Base-by-base conservation (phyloP, 2,797 vertebrate genomes). In the Trachops cirrhosus region DNA sequence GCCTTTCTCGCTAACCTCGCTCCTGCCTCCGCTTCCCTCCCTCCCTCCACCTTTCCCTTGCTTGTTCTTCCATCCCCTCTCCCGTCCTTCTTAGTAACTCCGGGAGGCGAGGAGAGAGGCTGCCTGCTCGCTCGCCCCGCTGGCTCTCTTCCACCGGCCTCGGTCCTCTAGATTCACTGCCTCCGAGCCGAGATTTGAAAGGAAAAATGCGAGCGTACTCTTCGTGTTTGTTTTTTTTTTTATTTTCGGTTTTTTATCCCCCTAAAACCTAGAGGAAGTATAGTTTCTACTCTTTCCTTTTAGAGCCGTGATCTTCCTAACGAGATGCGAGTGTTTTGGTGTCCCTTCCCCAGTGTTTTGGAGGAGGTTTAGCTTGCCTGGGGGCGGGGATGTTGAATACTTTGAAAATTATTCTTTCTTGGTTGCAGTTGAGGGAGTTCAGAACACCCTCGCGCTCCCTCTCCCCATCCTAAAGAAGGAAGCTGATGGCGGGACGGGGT, bases 321-420 rank as follows among this genome's bases (percentile, higher is more conserved):
- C 12, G 64, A 93, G 68, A 93, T 92, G 87, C 59, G 75, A 95
- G 52, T 89, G 94, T 89, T 80, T 86, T 59, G 95, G 86, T 94
- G 86, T 68, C 89, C 89, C 79, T 92, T 92, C 50, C 88, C 83
- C 78, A 77, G 87, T 73, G 91, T 97, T 95, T 93, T 50, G 86
- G 94, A 86, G 70, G 74, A 92, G 94, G 82, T 77, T 97, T 93
- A 90, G 90, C 95, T 95, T 59, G 94, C 74, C 70, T 87, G 90
- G 92, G 82, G 90, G 95, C 84, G 97, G 93, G 73, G 95, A 80
- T 95, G 95, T 96, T 91, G 79, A 85, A 92, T 74, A 97, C 92
- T 97, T 97, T 92, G 91, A 80, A 96, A 96, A 93, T 97, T 91
- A 93, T 92, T 97, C 74, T 97, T 96, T 94, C 94, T 93, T 74